These are phyloP conservation scores for Pithys albifrons DNA, from an alignment of 2,113 vertebrate species.

Conservation along the genomic window DNA sequence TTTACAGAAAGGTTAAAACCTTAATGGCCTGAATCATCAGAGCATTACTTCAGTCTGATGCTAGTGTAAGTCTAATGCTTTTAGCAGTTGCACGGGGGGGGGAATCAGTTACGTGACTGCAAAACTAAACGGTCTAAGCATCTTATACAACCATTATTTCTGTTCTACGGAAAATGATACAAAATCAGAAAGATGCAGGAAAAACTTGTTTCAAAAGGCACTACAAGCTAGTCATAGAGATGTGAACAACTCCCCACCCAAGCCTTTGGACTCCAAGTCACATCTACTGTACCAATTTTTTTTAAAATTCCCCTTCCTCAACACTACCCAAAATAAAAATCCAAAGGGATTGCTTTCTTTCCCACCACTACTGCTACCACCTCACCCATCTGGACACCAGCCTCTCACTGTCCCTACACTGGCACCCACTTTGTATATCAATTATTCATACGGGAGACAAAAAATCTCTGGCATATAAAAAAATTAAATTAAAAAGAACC, in stretches of 20 bases:
- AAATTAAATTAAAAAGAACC: neutral
- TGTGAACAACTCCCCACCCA: neutral
- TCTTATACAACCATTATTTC: neutral
- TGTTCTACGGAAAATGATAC: neutral
- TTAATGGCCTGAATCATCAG: constrained; percentile 59
- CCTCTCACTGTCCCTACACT: neutral
- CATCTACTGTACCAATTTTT: neutral
- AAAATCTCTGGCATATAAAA: neutral
- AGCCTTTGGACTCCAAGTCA: neutral
- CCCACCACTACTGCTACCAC: neutral
- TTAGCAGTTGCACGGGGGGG: neutral
- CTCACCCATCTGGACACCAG: neutral
- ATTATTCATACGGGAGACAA: neutral
- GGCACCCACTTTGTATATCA: neutral
- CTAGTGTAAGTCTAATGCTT: constrained; percentile 18
- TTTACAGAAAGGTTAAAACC: constrained; percentile 58
- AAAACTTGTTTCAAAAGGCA: neutral
- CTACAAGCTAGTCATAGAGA: neutral
- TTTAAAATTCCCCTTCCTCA: neutral
- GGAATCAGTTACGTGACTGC: neutral
- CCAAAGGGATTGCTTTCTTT: neutral
- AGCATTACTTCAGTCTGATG: constrained; percentile 43
- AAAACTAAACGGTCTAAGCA: constrained; percentile 20
- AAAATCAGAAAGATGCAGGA: neutral
- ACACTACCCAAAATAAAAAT: neutral